Conservation (phyloP, 2,888 invertebrate genomes). For the Synergus japonicus region DNA sequence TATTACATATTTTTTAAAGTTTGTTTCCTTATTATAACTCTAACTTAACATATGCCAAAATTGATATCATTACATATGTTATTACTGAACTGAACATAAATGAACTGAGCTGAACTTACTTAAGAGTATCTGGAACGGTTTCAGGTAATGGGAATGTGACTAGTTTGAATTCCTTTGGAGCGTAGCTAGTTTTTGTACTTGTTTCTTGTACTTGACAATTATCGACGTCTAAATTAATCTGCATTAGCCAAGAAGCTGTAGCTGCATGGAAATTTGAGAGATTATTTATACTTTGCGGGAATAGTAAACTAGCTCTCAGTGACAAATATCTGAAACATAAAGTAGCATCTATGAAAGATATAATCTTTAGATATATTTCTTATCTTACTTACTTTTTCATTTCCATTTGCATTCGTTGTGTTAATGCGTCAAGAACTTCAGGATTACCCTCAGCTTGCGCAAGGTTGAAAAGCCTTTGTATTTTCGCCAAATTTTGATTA, state of each 20-base stretch:
- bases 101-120: conserved; percentile 75
- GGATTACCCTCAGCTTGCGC: too few relatives aligned
- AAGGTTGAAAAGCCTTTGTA: too few relatives aligned
- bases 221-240: conserved; percentile 83
- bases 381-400: conserved; percentile 80
- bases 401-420: conserved; percentile 82
- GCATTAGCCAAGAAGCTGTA: conserved; percentile 91
- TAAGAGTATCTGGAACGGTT: conserved; percentile 83
- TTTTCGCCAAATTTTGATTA: conserved; percentile 82
- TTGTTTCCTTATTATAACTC: not conserved
- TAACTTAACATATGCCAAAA: not conserved
- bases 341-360: not conserved
- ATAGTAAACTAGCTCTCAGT: conserved; percentile 86
- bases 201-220: conserved; percentile 67
- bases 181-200: conserved; percentile 78
- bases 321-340: conserved; percentile 82
- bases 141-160: conserved; percentile 83
- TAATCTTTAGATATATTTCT: conserved; percentile 19
- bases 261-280: conserved; percentile 88
- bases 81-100: too few relatives aligned
- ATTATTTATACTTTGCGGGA: conserved; percentile 85
- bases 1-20: conserved; percentile 38
- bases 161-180: conserved; percentile 80
- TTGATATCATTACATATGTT: not conserved
- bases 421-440: too few relatives aligned